A percentile compares a stretch with the other conserved stretches of the same genome.
These are phyloP conservation scores for Acanthornis magna DNA, from an alignment of 2,797 vertebrate genomes.

Conservation along the genomic window DNA sequence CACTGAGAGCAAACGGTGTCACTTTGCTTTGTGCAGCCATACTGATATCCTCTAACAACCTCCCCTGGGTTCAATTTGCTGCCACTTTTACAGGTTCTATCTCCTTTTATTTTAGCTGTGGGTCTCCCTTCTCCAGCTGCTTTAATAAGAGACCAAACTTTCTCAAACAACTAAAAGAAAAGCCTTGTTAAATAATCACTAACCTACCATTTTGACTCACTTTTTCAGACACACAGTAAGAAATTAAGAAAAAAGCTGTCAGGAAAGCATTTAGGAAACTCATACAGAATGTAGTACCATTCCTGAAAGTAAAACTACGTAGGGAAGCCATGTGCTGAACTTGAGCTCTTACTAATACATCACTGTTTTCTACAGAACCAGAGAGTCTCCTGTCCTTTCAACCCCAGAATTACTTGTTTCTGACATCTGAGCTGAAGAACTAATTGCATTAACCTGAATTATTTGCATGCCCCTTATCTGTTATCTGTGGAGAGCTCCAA, in stretches of 20 bases:
- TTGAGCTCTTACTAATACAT: not conserved
- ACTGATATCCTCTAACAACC: constrained; percentile 23
- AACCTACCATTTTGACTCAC: not conserved
- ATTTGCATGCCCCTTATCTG: not conserved
- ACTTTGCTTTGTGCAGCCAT: constrained; percentile 17
- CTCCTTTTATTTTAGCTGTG: not conserved
- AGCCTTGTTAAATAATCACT: not conserved
- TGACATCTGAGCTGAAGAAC: not conserved
- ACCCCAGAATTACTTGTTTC: not conserved
- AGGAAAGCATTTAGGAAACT: not conserved
- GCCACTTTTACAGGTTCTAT: not conserved
- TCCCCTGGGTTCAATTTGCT: constrained; percentile 50
- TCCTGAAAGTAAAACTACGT: not conserved
- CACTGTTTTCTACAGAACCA: not conserved
- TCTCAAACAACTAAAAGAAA: not conserved
- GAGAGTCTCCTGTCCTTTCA: not conserved
- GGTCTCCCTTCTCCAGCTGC: not conserved
- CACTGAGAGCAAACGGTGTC: not conserved
- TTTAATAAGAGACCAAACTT: not conserved
- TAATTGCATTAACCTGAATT: not conserved
- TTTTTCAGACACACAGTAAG: not conserved
- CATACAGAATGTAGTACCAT: not conserved
- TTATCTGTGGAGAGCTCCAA: not conserved
- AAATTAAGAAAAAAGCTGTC: not conserved
- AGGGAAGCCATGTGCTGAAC: not conserved